These are phyloP conservation scores for Nemapogon koenigi DNA, from an alignment of 2,888 invertebrate species.

Conservation along the genomic window DNA sequence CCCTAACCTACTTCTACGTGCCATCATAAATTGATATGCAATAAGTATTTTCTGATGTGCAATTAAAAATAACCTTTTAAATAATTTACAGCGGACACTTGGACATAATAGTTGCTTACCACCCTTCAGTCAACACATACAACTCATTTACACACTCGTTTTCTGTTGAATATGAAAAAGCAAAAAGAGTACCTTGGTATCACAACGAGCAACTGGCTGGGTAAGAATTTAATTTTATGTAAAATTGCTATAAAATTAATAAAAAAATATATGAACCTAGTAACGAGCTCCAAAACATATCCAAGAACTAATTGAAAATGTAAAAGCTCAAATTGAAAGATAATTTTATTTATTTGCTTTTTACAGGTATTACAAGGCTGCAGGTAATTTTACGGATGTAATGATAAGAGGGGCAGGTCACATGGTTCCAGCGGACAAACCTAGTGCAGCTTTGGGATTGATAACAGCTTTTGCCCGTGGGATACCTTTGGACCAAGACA, in stretches of 20 bases:
- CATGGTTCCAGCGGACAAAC: conserved; percentile 71
- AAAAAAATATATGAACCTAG: too few relatives aligned
- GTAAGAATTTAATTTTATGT: too few relatives aligned
- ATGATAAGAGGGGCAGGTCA: conserved; percentile 71
- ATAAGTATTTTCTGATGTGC: too few relatives aligned
- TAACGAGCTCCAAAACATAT: too few relatives aligned
- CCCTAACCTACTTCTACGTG: too few relatives aligned
- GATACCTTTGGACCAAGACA: conserved; percentile 35
- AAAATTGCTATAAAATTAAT: too few relatives aligned
- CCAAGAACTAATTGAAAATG: too few relatives aligned
- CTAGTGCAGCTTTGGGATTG: conserved; percentile 63
- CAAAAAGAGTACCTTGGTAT: conserved; percentile 44
- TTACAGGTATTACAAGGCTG: conserved; percentile 60
- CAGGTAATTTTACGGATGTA: conserved; percentile 65
- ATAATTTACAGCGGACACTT: conserved; percentile 59
- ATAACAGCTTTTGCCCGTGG: conserved; percentile 67
- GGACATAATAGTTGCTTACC: conserved; percentile 72
- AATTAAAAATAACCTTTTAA: too few relatives aligned
- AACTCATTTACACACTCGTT: conserved; percentile 43
- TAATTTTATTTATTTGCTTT: conserved; percentile 10
- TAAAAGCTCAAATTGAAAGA: too few relatives aligned
- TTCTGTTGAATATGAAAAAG: conserved; percentile 46
- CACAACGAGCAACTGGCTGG: conserved; percentile 58
- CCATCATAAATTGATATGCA: too few relatives aligned
- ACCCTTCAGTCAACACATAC: conserved; percentile 64